Percentiles rank a stretch among this genome's conserved stretches.
These are phyloP conservation scores for Rhineura floridana DNA, from an alignment of 2,113 vertebrate genomes.

Conservation along the genomic window DNA sequence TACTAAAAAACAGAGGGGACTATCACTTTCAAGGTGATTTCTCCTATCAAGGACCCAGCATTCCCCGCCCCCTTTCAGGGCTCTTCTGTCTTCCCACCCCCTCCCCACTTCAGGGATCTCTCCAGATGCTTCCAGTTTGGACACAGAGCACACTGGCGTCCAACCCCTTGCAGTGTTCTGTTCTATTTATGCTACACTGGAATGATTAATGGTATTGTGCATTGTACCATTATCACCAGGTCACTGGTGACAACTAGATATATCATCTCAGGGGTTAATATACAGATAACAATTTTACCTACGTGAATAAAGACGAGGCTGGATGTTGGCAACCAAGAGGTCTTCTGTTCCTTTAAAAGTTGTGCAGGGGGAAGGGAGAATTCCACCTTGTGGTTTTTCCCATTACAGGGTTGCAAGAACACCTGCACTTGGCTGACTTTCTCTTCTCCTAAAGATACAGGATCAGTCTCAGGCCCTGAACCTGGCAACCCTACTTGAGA, in stretches of 20 bases:
- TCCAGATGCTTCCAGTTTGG: conserved; percentile 2
- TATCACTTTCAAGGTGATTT: conserved; percentile 63
- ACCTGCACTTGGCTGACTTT: no score
- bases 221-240: conserved; percentile 83
- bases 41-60: conserved; percentile 14
- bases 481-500: neutral
- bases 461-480: no score
- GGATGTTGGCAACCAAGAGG: no score
- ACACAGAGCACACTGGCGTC: conserved; percentile 30
- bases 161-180: conserved; percentile 55
- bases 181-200: conserved; percentile 71
- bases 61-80: neutral
- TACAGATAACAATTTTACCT: conserved; percentile 83
- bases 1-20: conserved; percentile 79
- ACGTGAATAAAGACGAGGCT: conserved; percentile 73
- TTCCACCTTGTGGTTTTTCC: no score
- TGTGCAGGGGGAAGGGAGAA: no score
- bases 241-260: conserved; percentile 83
- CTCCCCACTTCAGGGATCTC: neutral
- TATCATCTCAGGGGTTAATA: conserved; percentile 79
- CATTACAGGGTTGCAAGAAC: no score
- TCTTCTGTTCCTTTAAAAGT: no score
- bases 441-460: no score
- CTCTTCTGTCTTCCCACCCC: conserved; percentile 18
- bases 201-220: conserved; percentile 78